These are phyloP conservation scores for Mayetiola destructor DNA, from an alignment of 2,888 invertebrate species.

Conservation along the genomic window DNA sequence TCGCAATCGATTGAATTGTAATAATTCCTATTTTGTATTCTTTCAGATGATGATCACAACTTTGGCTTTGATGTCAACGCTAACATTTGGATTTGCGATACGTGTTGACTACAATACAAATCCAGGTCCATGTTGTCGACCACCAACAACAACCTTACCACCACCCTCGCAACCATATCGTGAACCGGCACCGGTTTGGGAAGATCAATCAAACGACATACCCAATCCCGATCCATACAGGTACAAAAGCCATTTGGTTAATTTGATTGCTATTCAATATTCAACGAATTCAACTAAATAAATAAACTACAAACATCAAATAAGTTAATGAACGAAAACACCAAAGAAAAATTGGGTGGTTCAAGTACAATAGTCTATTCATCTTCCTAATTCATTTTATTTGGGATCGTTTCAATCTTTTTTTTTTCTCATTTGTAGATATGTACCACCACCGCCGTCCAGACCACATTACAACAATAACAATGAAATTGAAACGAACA, in stretches of 20 bases:
- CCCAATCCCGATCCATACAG: constrained; percentile 47
- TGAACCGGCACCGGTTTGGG: constrained; percentile 48
- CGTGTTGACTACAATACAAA: constrained; percentile 49
- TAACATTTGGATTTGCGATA: constrained; percentile 36
- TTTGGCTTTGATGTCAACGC: not conserved
- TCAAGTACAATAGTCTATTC: not conserved
- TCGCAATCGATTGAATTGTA: too few relatives aligned
- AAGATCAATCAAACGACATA: constrained; percentile 40
- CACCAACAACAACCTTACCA: constrained; percentile 39
- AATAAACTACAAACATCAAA: not conserved
- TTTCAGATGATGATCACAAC: not conserved
- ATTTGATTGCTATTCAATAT: not conserved
- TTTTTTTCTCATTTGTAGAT: constrained; percentile 22
- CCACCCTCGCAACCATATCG: constrained; percentile 39
- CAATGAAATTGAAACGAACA: not conserved
- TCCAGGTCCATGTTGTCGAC: constrained; percentile 44
- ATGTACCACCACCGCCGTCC: constrained; percentile 33
- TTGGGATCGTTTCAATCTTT: not conserved
- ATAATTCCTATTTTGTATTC: too few relatives aligned
- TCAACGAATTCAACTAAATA: not conserved
- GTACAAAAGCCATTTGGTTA: constrained; percentile 26
- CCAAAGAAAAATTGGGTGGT: too few relatives aligned
- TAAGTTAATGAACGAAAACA: not conserved
- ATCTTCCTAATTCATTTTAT: not conserved
- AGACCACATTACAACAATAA: constrained; percentile 25